Evolutionary conservation across 2,888 invertebrate species (phyloP).

Genomic region (Cataglyphis livida): DNA sequence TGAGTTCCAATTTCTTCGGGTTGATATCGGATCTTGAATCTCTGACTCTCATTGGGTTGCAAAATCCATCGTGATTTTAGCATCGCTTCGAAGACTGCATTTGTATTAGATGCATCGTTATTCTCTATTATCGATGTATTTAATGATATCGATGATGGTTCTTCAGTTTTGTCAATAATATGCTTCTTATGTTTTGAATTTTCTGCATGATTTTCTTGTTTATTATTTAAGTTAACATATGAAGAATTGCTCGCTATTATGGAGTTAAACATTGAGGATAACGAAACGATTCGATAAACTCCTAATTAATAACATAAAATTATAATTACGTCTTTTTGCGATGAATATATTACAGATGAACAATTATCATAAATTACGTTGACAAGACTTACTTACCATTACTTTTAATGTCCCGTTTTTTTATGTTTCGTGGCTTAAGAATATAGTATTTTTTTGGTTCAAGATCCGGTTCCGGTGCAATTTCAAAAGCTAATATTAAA

Average conservation of each 20-base stretch:
- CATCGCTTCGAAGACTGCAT: conserved; percentile 60
- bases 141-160: conserved; percentile 25
- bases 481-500: conserved; percentile 22
- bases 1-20: conserved; percentile 74
- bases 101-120: neutral
- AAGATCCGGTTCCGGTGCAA: conserved; percentile 28
- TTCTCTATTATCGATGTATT: conserved; percentile 35
- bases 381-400: conserved; percentile 30
- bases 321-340: neutral
- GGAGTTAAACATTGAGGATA: conserved; percentile 31
- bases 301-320: conserved; percentile 30
- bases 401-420: neutral
- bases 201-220: conserved; percentile 20
- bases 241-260: conserved; percentile 18
- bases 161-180: conserved; percentile 22
- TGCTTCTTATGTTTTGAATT: neutral
- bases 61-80: conserved; percentile 75
- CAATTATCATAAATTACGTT: neutral
- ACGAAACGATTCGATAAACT: conserved; percentile 50
- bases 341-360: neutral
- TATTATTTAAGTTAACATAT: neutral
- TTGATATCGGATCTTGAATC: conserved; percentile 75
- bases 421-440: conserved; percentile 23
- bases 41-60: conserved; percentile 73
- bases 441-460: conserved; percentile 52